Evolutionary conservation across 2,797 vertebrate species (phyloP).

Genomic region (Acipenser oxyrinchus): DNA sequence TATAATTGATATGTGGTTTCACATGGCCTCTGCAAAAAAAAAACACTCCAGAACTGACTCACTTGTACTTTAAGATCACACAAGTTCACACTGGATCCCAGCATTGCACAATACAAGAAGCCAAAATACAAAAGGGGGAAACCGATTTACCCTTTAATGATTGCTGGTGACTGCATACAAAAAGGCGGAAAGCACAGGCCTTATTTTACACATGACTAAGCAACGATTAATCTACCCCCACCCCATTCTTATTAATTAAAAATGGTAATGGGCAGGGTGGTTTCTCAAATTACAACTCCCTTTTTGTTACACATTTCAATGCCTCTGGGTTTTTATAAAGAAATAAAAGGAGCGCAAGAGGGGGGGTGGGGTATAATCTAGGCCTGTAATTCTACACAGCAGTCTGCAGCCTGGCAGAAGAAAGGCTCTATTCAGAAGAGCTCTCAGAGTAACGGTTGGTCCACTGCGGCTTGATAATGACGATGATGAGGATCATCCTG

Average conservation of each 20-base stretch:
- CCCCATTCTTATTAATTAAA: constrained; percentile 17
- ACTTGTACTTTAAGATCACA: background rate
- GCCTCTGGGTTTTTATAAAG: constrained; percentile 16
- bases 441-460: background rate
- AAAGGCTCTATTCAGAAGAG: constrained; percentile 30
- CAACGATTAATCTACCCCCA: constrained; percentile 17
- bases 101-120: constrained; percentile 3
- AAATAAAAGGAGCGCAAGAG: background rate
- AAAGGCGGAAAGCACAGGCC: fast-evolving
- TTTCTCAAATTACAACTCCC: constrained; percentile 17
- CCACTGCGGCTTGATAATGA: background rate
- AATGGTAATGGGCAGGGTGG: background rate
- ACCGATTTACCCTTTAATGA: background rate
- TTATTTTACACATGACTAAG: constrained; percentile 7
- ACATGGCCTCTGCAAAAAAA: background rate
- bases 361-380: constrained; percentile 18
- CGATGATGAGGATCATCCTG: background rate
- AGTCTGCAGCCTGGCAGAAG: constrained; percentile 26
- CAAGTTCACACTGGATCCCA: background rate
- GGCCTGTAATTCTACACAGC: constrained; percentile 36
- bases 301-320: constrained; percentile 14
- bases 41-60: background rate
- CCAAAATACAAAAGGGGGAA: background rate
- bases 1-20: background rate
- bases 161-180: background rate